Conservation (phyloP, 2,113 vertebrate genomes). For the Pithys albifrons region DNA sequence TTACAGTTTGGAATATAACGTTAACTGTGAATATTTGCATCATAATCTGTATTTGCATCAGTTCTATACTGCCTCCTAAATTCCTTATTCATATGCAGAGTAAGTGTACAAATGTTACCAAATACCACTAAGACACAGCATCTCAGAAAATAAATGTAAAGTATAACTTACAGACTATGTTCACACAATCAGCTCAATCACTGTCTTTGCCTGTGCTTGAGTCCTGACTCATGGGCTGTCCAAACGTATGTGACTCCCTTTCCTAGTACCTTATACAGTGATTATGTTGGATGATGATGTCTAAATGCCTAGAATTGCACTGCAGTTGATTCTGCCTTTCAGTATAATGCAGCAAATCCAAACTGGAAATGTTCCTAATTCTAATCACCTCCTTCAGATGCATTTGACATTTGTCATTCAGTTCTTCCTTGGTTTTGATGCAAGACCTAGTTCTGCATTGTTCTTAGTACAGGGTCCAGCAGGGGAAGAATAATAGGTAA, state of each 20-base stretch:
- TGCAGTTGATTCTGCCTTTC: not conserved
- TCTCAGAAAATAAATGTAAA: not conserved
- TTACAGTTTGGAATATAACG: not conserved
- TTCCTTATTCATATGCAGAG: fast-evolving
- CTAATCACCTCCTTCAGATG: not conserved
- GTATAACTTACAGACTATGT: fast-evolving
- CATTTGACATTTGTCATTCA: not conserved
- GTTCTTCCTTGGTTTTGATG: not conserved
- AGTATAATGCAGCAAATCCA: not conserved
- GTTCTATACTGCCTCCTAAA: not conserved
- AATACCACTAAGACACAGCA: not conserved
- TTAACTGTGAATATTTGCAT: not conserved
- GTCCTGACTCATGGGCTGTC: not conserved
- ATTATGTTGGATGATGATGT: not conserved
- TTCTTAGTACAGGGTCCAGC: not conserved
- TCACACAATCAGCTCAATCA: not conserved
- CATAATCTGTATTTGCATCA: not conserved
- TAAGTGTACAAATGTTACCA: not conserved
- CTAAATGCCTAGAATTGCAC: not conserved
- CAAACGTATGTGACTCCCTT: not conserved
- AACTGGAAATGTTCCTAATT: not conserved
- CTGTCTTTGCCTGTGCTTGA: not conserved
- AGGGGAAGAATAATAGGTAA: not conserved
- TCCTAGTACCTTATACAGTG: not conserved
- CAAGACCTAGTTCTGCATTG: not conserved